Base-by-base conservation (phyloP, 1,140 invertebrate genomes). In the Mycetomoellerius zeteki region DNA sequence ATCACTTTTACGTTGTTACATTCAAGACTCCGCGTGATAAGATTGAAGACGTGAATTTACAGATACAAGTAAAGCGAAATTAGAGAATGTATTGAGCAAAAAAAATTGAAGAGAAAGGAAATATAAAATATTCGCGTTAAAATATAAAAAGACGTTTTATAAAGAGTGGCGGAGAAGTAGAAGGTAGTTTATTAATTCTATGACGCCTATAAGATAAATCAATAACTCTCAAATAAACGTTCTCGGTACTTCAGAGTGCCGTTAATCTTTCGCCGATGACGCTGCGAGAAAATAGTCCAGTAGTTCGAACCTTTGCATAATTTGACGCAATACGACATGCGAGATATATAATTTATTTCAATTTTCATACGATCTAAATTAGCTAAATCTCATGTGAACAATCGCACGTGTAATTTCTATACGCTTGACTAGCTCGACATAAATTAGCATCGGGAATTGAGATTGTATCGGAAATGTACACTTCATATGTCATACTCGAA, bases 161-260 rank as follows among this genome's bases (percentile, higher is more conserved):
- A 58, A 19, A 43, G 21, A 71, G n/a, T 56, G 50, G 0, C 37
- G 56, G 56, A 56, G 50, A 54, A 33, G 72, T 30, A 16, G 37
- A 69, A 69, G 37, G 60, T 80, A 67, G 76, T 65, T 81, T 43
- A 81, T 71, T 81, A 81, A 71, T 56, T 71, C 30, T 37, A 71
- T 33, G 65, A 56, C 65, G 16, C 33, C 27, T n/a, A 43, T 43
- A 10, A 64, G 21, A 71, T 81, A 81, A 81, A 56, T 71, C 33
- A 52, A 81, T 71, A 47, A 27, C 6, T 12, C 7, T 52, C 27
- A 33, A 80, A 47, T 27, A 30, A 54, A 77, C 24, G 37, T 62
- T 47, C 47, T 54, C 77, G 27, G 52, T 52, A 80, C 14, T 33
- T 24, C 3, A 19, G 37, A 69, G 5, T 33, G 76, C 3, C 60